Evolutionary conservation across 2,888 invertebrate species (phyloP).

Genomic region (Drosophila algonquin): DNA sequence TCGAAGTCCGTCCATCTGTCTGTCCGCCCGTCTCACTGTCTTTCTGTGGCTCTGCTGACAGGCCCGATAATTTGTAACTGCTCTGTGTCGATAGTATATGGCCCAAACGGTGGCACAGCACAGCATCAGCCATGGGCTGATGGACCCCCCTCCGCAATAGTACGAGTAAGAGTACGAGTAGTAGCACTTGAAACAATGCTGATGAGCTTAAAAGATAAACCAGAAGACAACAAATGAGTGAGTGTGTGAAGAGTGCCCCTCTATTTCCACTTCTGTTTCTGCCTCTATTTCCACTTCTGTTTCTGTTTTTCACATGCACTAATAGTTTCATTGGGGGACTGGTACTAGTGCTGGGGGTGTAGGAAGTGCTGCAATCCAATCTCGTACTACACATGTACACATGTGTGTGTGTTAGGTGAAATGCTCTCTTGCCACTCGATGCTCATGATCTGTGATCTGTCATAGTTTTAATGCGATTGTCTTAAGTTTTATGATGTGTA

Average conservation of each 20-base stretch:
- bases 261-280: constrained; percentile 11
- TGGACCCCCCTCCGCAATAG: constrained; percentile 4
- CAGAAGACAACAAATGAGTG: constrained; percentile 53
- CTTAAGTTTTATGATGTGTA: constrained; percentile 76
- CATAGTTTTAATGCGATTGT: constrained; percentile 78
- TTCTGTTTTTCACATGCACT: constrained; percentile 54
- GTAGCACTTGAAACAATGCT: constrained; percentile 64
- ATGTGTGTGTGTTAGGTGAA: constrained; percentile 51
- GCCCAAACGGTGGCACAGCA: constrained; percentile 45
- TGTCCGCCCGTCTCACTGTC: constrained; percentile 6
- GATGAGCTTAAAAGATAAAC: constrained; percentile 79
- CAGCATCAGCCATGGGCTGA: neutral
- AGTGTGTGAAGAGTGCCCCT: constrained; percentile 5
- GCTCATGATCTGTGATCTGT: constrained; percentile 78
- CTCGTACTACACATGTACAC: constrained; percentile 4
- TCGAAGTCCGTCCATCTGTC: constrained; percentile 1
- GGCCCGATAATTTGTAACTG: constrained; percentile 65
- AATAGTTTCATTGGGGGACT: constrained; percentile 48
- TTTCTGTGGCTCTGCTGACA: constrained; percentile 50
- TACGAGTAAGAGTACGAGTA: constrained; percentile 5
- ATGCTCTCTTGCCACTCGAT: constrained; percentile 70
- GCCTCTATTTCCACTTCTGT: constrained; percentile 11
- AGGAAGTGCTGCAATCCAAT: constrained; percentile 70
- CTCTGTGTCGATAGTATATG: constrained; percentile 60
- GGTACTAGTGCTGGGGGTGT: constrained; percentile 10